phyloP scores from a whole-genome alignment of 1,140 invertebrate genomes.

The Oreohelix idahoensis region DNA sequence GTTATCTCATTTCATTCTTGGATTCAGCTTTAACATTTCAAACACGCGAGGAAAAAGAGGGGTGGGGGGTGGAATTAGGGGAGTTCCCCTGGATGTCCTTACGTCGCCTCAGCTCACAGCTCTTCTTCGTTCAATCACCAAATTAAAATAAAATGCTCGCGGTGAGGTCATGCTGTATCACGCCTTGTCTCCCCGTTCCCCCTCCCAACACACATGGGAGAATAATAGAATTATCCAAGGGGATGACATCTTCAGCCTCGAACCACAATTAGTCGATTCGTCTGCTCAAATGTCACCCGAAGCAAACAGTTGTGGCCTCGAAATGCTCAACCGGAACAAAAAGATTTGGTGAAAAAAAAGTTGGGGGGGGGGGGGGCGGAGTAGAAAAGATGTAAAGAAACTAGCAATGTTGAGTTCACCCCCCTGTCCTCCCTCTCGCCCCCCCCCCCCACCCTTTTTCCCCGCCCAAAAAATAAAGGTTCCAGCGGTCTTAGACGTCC shows the following conservation, averaged over 20 bases:
- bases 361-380: background rate
- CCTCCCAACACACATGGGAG: background rate
- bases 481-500: background rate
- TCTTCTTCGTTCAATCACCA: background rate
- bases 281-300: conserved; percentile 3
- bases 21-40: background rate
- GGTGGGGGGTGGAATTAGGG: background rate
- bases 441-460: no score
- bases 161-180: conserved; percentile 20
- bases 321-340: conserved; percentile 2
- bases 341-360: no score
- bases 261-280: conserved; percentile 19
- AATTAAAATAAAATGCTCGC: background rate
- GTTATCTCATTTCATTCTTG: background rate
- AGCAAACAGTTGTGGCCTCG: conserved; percentile 18
- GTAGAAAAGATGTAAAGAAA: background rate
- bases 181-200: background rate
- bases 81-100: background rate
- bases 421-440: no score
- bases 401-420: no score
- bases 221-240: conserved; percentile 7
- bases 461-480: background rate
- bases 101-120: background rate
- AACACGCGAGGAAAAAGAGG: background rate
- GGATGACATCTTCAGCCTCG: conserved; percentile 1